Conservation (phyloP, 2,888 invertebrate species). For the Sipha maydis region DNA sequence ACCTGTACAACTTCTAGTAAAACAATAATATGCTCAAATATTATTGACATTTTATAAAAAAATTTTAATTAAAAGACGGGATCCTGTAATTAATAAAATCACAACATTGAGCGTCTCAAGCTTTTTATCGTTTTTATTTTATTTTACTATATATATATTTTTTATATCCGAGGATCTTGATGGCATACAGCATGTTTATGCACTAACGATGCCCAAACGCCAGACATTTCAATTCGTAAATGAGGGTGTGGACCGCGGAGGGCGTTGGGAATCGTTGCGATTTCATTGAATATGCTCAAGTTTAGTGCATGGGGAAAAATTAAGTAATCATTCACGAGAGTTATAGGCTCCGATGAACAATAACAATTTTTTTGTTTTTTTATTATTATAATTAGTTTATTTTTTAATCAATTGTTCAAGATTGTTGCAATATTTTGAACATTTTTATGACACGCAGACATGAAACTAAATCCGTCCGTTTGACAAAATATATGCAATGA, state of each 20-base stretch:
- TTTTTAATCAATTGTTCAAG: too few relatives aligned
- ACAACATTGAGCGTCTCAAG: background rate
- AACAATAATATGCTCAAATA: too few relatives aligned
- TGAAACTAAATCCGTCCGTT: too few relatives aligned
- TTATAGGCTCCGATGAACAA: background rate
- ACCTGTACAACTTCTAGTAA: too few relatives aligned
- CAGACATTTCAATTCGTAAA: background rate
- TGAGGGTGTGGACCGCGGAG: background rate
- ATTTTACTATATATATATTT: too few relatives aligned
- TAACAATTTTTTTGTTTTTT: background rate
- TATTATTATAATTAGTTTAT: too few relatives aligned
- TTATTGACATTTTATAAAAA: too few relatives aligned
- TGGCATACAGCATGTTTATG: background rate
- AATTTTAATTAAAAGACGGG: background rate
- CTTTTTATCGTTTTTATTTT: background rate
- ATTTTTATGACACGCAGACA: too few relatives aligned
- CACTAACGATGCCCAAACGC: background rate
- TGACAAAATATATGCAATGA: too few relatives aligned
- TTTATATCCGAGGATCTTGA: background rate
- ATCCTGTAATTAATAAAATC: background rate
- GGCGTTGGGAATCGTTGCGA: background rate
- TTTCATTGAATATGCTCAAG: background rate
- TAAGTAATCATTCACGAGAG: background rate
- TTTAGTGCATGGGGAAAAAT: background rate
- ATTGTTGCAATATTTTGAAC: too few relatives aligned